phyloP scores from a whole-genome alignment of 2,113 vertebrate genomes.

The Calyptomena viridis region DNA sequence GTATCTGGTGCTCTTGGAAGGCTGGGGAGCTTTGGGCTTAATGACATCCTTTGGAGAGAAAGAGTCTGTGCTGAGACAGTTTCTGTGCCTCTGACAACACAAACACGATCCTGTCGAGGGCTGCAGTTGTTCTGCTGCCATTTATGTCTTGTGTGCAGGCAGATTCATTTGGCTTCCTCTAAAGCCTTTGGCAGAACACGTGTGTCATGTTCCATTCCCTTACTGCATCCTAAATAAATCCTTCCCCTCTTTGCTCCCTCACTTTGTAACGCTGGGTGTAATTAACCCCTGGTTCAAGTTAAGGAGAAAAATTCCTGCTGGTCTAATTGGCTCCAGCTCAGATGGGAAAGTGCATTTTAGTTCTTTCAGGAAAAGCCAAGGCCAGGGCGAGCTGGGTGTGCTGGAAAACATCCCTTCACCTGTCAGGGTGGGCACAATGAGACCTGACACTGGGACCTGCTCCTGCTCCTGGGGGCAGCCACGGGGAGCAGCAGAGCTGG shows the following conservation, averaged over 20 bases:
- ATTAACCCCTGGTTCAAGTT: not conserved
- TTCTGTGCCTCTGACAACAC: not conserved
- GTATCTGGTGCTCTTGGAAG: accelerated
- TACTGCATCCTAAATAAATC: not conserved
- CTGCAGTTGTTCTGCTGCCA: not conserved
- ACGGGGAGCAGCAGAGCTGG: not conserved
- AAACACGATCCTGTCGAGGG: not conserved
- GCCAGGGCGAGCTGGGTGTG: not conserved
- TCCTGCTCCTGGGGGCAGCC: not conserved
- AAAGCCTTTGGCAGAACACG: not conserved
- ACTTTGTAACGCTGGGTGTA: not conserved
- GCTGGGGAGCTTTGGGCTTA: not conserved
- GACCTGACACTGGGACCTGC: not conserved
- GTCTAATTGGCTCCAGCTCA: not conserved
- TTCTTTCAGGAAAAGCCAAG: not conserved
- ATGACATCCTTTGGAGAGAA: not conserved
- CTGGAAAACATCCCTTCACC: not conserved
- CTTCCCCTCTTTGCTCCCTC: not conserved
- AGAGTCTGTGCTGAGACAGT: not conserved
- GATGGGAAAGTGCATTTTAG: not conserved
- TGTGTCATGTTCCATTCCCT: not conserved
- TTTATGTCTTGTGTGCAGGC: not conserved
- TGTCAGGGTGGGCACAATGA: not conserved
- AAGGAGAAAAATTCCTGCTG: not conserved
- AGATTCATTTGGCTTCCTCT: not conserved